Evolutionary conservation across 2,888 invertebrate species (phyloP), one percentile per base, ranked within the genome.

Genomic region (Tryphoninae sp.): DNA sequence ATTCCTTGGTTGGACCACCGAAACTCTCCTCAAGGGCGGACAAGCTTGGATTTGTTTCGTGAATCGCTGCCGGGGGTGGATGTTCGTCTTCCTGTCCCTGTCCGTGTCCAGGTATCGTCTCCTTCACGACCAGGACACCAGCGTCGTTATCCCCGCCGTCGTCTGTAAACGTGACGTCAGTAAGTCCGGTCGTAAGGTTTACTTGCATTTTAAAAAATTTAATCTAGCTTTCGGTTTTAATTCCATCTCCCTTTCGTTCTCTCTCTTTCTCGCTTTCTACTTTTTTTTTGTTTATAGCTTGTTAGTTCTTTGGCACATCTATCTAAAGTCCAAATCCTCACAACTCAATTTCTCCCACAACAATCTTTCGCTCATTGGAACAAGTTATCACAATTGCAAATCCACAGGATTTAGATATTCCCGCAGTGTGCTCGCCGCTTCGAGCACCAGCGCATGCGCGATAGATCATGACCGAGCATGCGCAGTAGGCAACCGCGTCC

Each of bases 111-210:
- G 83, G 81, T 74, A 86, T 86, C 81, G 83, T 88, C 26, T 92
- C 91, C 85, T 90, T 91, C 83, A 89, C 87, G 71, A 92, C 87
- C 84, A 92, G 89, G 23, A 92, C 88, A 53, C 92, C 92, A 2
- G 92, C 90, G 86, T 85, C 83, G 76, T 86, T 78, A 82, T 79
- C 82, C 81, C 77, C 86, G 58, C 86, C 89, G 79, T 88, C 87
- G 83, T 89, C 91, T 90, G 91, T 89, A 91, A 91, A 91, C 87
- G 90, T 89, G 85, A 89, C 89, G 90, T 90, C 90, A 85, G 90
- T 91, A 88, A 89, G 89, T 89, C 84, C 33, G 59, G 84, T 85
- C 86, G 67, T 84, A 53, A 68, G 64, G 19, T 75, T 80, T 59
- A 72, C 67, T 61, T 42, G 53, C 23, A 19, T 33, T 71, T 61